Base-by-base conservation (phyloP, 2,797 vertebrate genomes). In the Sebastolobus alascanus region DNA sequence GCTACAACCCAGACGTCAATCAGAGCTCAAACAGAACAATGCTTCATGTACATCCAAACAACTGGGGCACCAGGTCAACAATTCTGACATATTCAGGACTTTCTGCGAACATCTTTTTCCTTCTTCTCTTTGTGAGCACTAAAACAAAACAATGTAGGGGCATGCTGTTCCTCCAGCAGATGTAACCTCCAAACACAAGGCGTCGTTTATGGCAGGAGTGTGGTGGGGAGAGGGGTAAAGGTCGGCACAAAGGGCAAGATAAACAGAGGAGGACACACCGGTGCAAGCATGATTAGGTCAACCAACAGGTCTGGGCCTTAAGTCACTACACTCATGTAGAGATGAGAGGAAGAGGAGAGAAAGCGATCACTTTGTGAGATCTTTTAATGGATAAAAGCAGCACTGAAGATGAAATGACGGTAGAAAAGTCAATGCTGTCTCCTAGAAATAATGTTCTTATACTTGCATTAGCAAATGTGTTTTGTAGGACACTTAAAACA, bases 151-250 rank as follows among this genome's bases (percentile, higher is more conserved):
- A 89, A 87, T 70, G 37, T n/a, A 25, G 50, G 55, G 67, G 29
- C 73, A 77, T 65, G 77, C 54, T 77, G 71, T 79, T 89, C 75
- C 75, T 92, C 75, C 76, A 86, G 84, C 77, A 93, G 90, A 94
- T 90, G 92, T 80, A 87, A 86, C 93, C 77, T 76, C 85, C 58
- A 89, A 88, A 95, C 91, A 94, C 91, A 93, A 91, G 90, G 86
- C 1, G 76, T 89, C 46, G 75, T 87, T 87, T 90, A 59, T 61
- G 59, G 69, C 73, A 68, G 80, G 60, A 70, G 70, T 46, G 77
- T 75, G 58, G 80, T 75, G 67, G 68, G 68, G 88, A 77, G 46
- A 69, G 65, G 91, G 89, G 70, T 73, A 90, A 85, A 90, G 94
- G 94, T 95, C 92, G 87, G 74, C 69, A 59, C 66, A 79, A 61